Evolutionary conservation across 2,797 vertebrate species (phyloP), one percentile per base, ranked within the genome.

Genomic region (Spea hammondii): DNA sequence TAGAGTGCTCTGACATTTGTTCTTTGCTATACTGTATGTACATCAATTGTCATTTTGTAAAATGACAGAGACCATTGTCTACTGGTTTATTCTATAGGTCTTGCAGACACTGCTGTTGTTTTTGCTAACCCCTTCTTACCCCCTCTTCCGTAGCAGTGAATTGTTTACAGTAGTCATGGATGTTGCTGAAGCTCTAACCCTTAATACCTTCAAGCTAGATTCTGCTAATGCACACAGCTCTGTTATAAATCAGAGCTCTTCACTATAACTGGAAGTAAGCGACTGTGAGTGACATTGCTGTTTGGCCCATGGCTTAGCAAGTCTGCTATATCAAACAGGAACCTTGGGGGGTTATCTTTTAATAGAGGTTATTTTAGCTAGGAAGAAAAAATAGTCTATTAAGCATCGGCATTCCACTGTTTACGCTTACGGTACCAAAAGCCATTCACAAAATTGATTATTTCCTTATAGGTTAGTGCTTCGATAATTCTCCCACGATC

Each of bases 381-480:
- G 74, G 48, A 68, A 81, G 74, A 77, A 81, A 80, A 72, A 80
- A 72, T 73, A 81, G 64, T 74, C 74, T 77, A 77, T 70, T 82
- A 82, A 76, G 70, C 70, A 55, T 74, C 70, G n/a, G 70, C 65
- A 65, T 82, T 77, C 64, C 70, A 82, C 74, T 72, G 74, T 66
- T 80, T 67, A 53, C 54, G 74, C 79, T 82, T 60, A 82, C 55
- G 55, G 70, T 74, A 70, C 49, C 60, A 50, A 82, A 77, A 82
- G 75, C 57, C 80, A 82, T 82, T 82, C 80, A 77, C 77, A 82
- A 73, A 73, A 77, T 73, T 70, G 80, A 82, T 82, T 77, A 82
- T 74, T 82, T 82, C 75, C 70, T 74, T 74, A 77, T 78, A 82
- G 65, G 70, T 74, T 77, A 55, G 70, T 70, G 69, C 68, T 80